These are phyloP conservation scores for Prinia subflava DNA, from an alignment of 2,113 vertebrate genomes.

Conservation along the genomic window DNA sequence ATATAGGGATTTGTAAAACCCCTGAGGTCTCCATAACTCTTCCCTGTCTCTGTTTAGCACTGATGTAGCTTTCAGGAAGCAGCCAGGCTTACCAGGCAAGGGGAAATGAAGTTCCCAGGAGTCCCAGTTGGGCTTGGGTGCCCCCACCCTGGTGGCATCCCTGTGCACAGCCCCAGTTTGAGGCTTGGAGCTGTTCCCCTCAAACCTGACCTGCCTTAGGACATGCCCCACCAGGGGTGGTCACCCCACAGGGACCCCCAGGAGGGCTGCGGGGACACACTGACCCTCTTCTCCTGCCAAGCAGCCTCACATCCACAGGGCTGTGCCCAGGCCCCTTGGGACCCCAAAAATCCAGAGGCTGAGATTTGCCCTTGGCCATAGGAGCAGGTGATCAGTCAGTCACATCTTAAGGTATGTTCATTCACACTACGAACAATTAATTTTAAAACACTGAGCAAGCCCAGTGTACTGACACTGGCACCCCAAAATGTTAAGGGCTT, in stretches of 20 bases:
- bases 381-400: neutral
- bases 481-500: neutral
- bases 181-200: neutral
- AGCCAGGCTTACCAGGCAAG: neutral
- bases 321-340: neutral
- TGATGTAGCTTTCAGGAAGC: neutral
- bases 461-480: neutral
- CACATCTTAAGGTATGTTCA: neutral
- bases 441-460: neutral
- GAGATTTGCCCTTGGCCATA: neutral
- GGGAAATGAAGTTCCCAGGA: neutral
- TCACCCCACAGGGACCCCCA: neutral
- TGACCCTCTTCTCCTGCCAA: neutral
- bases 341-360: neutral
- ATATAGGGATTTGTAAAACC: neutral
- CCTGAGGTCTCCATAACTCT: neutral
- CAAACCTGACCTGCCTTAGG: neutral
- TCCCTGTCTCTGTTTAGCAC: neutral
- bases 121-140: neutral
- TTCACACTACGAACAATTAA: neutral
- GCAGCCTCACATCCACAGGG: neutral
- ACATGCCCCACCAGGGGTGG: fast-evolving
- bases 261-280: neutral
- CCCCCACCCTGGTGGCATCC: neutral
- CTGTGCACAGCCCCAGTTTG: neutral